Evolutionary conservation across 2,797 vertebrate species (phyloP), one percentile per base, ranked within the genome.

Genomic region (Leptodactylus fallax): DNA sequence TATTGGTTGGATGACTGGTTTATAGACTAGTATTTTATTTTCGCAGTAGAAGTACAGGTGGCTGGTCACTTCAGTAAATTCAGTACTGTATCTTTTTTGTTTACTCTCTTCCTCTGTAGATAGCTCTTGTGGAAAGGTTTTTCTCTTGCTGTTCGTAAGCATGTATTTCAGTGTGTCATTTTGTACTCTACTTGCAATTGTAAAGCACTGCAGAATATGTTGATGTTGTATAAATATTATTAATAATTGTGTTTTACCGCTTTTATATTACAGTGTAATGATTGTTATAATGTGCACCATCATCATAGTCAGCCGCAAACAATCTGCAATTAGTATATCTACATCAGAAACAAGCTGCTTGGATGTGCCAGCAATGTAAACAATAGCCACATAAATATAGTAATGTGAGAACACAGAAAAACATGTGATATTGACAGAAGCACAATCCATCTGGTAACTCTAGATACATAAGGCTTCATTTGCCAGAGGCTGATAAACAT

Each of bases 341-440:
- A 63, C 13, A 45, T 36, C 25, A 61, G 17, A 88, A 92, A 23
- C 53, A 86, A 36, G 55, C 23, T 58, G 53, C 19, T 56, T 21
- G 6, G 74, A 53, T 63, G 21, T 63, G 21, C 3, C 19, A 78
- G 72, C 2, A 51, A n/a, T 63, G 14, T 23, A 74, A 51, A 45
- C 67, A 84, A 74, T 74, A 47, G 58, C 82, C 36, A 19, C 74
- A 45, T 72, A 56, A 56, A 74, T 23, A 81, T 81, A 81, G 6
- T 65, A 51, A 61, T 47, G 58, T 51, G 60, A 81, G 11, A 76
- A 76, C 47, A 77, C 74, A 81, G 14, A 63, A n/a, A 74, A 74
- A 56, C 67, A 60, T 23, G 65, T 71, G 63, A 56, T 55, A 45
- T 56, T 71, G 65, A 56, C 17, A 72, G 53, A 72, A 72, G 53